These are phyloP conservation scores for Polypterus senegalus DNA, from an alignment of 2,113 vertebrate species.

Conservation along the genomic window DNA sequence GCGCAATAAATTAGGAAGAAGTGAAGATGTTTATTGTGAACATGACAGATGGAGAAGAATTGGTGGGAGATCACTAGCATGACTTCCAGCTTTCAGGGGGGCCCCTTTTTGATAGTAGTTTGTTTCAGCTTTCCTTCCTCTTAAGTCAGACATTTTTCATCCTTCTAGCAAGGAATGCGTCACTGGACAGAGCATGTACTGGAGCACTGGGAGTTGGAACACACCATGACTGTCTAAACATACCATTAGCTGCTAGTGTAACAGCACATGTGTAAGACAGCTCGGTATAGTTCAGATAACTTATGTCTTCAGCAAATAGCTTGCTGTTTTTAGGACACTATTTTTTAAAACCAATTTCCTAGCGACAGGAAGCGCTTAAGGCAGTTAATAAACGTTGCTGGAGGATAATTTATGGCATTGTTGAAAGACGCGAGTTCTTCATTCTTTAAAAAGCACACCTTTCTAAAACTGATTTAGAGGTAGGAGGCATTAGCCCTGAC, in stretches of 20 bases:
- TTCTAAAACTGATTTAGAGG: not conserved
- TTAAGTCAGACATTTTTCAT: slow-evolving; percentile 44
- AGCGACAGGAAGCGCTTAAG: slow-evolving; percentile 14
- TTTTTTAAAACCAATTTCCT: slow-evolving; percentile 43
- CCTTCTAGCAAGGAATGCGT: slow-evolving; percentile 43
- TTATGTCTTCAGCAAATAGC: slow-evolving; percentile 38
- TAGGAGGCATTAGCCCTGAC: not conserved
- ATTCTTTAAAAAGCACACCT: slow-evolving; percentile 16
- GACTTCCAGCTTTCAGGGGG: not conserved
- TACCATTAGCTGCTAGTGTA: slow-evolving; percentile 60
- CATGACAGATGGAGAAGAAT: slow-evolving; percentile 2
- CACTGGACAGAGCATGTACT: slow-evolving; percentile 38
- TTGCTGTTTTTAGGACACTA: slow-evolving; percentile 30
- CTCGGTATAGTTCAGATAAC: slow-evolving; percentile 57
- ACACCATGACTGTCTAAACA: slow-evolving; percentile 61
- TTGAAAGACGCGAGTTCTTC: slow-evolving; percentile 12
- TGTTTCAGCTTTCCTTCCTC: slow-evolving; percentile 19
- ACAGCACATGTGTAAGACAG: slow-evolving; percentile 55
- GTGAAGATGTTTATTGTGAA: slow-evolving; percentile 5
- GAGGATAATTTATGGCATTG: slow-evolving; percentile 16
- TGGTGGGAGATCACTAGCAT: slow-evolving; percentile 5
- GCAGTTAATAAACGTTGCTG: slow-evolving; percentile 14
- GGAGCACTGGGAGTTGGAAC: slow-evolving; percentile 45
- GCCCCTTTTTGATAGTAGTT: slow-evolving; percentile 6
- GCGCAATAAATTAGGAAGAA: slow-evolving; percentile 1